Evolutionary conservation across 2,113 vertebrate genomes (phyloP).

Genomic region (Turdus rufiventris): DNA sequence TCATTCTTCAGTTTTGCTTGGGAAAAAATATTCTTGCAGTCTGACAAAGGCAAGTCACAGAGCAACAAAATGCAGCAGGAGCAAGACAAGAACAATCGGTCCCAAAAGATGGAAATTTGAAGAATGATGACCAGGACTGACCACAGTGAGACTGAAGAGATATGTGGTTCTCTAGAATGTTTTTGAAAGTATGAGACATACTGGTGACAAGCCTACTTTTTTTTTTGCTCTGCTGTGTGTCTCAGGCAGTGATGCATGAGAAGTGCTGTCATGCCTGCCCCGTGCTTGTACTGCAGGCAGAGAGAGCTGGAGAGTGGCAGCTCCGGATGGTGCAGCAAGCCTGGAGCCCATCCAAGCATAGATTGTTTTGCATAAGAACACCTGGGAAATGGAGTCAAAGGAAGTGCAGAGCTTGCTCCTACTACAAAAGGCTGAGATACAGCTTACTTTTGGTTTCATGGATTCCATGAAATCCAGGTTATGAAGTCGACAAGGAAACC

Average conservation of each 20-base stretch:
- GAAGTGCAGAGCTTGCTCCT: neutral
- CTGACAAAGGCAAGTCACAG: neutral
- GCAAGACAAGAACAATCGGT: neutral
- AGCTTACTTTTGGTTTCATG: neutral
- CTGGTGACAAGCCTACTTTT: neutral
- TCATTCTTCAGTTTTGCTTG: neutral
- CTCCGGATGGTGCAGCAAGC: neutral
- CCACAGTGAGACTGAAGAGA: neutral
- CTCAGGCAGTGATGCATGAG: neutral
- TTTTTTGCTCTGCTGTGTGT: rapidly evolving
- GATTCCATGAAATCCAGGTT: neutral
- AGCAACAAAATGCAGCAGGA: neutral
- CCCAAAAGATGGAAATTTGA: neutral
- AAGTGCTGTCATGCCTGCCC: rapidly evolving
- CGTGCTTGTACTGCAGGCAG: neutral
- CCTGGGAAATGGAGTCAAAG: neutral
- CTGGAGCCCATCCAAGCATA: neutral
- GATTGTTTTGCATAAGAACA: neutral
- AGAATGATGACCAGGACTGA: neutral
- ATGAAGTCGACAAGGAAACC: neutral
- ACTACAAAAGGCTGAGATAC: neutral
- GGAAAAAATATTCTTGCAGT: neutral
- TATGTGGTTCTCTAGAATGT: neutral
- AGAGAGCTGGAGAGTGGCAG: neutral
- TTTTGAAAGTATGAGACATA: neutral